These are phyloP conservation scores for Varanus komodoensis DNA, from an alignment of 2,113 vertebrate genomes.

Conservation along the genomic window DNA sequence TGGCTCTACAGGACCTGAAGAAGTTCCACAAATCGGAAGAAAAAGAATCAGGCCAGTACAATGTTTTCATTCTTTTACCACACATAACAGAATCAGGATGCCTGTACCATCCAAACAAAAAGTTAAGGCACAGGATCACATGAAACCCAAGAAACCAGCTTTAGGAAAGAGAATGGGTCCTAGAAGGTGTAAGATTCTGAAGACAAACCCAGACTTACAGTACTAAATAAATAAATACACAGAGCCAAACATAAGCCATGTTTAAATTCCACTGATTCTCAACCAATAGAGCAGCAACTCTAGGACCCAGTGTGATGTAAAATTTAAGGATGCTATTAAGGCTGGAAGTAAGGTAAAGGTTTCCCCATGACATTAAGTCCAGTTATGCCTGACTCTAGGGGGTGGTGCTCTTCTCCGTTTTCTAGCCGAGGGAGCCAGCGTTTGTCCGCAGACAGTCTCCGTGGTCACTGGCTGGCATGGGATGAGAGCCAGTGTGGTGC, in stretches of 20 bases:
- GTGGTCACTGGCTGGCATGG: too few species aligned
- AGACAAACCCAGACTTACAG: too few species aligned
- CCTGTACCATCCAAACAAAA: neutral
- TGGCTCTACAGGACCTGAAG: neutral
- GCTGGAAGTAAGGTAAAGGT: neutral
- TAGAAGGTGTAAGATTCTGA: too few species aligned
- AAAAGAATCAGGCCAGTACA: neutral
- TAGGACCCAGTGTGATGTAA: neutral
- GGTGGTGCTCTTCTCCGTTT: too few species aligned
- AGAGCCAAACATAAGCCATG: neutral
- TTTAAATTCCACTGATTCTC: neutral
- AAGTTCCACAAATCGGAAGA: neutral
- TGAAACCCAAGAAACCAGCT: neutral
- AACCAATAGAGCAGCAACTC: neutral
- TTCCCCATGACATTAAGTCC: too few species aligned
- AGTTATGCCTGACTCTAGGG: too few species aligned
- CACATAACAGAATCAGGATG: neutral
- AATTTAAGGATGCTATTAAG: neutral
- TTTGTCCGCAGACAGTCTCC: too few species aligned
- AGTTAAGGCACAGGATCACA: neutral
- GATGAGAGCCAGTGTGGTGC: too few species aligned
- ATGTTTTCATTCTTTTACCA: neutral
- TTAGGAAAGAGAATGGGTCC: neutral
- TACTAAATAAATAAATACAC: neutral
- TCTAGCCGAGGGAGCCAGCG: too few species aligned